phyloP scores from a whole-genome alignment of 2,113 vertebrate genomes.

The Heterotilapia buettikoferi region DNA sequence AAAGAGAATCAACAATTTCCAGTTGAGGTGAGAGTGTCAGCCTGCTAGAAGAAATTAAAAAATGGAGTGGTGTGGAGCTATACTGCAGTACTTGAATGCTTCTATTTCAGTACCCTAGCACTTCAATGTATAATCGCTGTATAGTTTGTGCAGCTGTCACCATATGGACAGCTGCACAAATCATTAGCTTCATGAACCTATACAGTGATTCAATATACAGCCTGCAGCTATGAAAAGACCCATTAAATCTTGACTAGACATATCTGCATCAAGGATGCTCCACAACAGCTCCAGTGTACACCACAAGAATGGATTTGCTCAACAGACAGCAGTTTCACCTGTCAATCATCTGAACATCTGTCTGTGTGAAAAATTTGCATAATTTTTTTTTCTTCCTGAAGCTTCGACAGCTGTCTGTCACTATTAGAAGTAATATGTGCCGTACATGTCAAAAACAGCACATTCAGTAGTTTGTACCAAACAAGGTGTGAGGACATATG shows the following conservation, averaged over 20 bases:
- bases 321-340: neutral
- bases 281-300: neutral
- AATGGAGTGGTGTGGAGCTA: no score
- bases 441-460: neutral
- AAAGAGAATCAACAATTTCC: neutral
- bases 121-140: neutral
- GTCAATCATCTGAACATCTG: constrained; percentile 3
- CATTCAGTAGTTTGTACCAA: neutral
- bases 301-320: neutral
- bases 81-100: neutral
- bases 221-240: neutral
- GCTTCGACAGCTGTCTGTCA: neutral
- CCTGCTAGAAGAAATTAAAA: accelerated
- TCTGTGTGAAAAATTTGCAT: neutral
- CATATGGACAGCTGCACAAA: neutral
- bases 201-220: neutral
- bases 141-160: neutral
- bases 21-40: neutral
- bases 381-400: neutral
- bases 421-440: neutral
- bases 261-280: neutral
- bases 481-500: neutral
- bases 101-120: neutral
- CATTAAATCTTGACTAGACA: constrained; percentile 6
- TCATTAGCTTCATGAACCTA: neutral